Evolutionary conservation across 2,113 vertebrate species (phyloP), one percentile per base, ranked within the genome.

Genomic region (Pollimyrus isidori): DNA sequence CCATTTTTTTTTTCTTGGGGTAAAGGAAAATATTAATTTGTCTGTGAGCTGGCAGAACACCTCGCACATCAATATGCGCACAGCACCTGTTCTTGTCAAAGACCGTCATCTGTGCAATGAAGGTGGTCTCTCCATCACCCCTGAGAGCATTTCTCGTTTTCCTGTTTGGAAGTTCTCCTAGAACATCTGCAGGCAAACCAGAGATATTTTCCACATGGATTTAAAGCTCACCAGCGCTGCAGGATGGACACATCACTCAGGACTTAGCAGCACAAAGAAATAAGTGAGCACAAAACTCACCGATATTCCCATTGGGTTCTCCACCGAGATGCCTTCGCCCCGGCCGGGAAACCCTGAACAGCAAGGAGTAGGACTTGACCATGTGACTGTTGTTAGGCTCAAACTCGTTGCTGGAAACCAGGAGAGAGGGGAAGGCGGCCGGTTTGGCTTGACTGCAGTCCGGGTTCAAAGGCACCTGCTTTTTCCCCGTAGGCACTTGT

Each of bases 401-500:
- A 95, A 99, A 99, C 95, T 99, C 98, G 88, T 97, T 99, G 97
- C 98, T 99, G 95, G 98, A 97, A 91, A 99, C 97, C 62, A 98
- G 96, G 92, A 99, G 96, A 35, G 98, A 99, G 83, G 98, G 98
- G 94, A 97, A 98, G 95, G 96, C 96, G 95, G 96, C 97, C 39
- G 96, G 96, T 96, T 99, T 99, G 91, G 97, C 97, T 96, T 97
- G 98, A 96, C 97, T 99, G 96, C 96, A 95, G 94, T 99, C 98
- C 92, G 98, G 98, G 94, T 99, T 99, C 96, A 99, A 98, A 97
- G 98, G 98, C 97, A 99, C 98, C 97, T 99, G 98, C 96, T 99
- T 99, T 97, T 99, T 99, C 96, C 98, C 98, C 95, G 98, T 99
- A 96, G 98, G 98, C 97, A 99, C 98, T 97, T 99, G 98, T 94